Base-by-base conservation (phyloP, 2,888 invertebrate species). In the Folsomia candida region DNA sequence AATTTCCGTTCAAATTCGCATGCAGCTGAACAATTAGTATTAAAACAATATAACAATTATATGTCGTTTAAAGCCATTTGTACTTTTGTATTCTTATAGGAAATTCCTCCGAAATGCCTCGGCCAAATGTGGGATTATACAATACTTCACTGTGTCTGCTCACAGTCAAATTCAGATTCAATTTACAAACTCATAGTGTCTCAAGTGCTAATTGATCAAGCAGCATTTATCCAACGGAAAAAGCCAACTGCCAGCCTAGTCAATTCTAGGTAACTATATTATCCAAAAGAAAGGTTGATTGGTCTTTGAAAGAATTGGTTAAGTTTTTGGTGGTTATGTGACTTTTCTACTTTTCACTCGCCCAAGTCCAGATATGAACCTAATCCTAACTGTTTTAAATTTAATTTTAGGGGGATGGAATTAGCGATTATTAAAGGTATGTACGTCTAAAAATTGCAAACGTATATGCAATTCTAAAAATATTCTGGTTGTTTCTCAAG, bases 341-440 rank as follows among this genome's bases (percentile, higher is more conserved):
- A n/a, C n/a, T n/a, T n/a, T n/a, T n/a, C n/a, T n/a, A n/a, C n/a
- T n/a, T n/a, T n/a, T n/a, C n/a, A n/a, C n/a, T 47, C 18, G 47
- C 47, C 9, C 18, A 47, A 11, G 9, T 47, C 9, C 9, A 47
- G 18, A 47, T 47, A 47, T 47, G 47, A 47, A 9, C 9, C 47
- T 47, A 47, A 47, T 47, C 9, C 9, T 47, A 47, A 47, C 47
- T 11, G 47, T 47, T 11, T 47, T 47, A 47, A 47, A 47, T 11
- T 11, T 47, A 47, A 47, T 47, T 47, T 11, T 47, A 4, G 22
- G 6, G 90, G 90, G 58, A 89, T 89, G 87, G 88, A 89, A 81
- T 82, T 88, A 79, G 88, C 89, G 1, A 83, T 90, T 26, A 85
- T 90, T 25, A 79, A 79, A n/a, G n/a, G n/a, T n/a, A n/a, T n/a